Percentiles rank a stretch among this genome's conserved stretches.
phyloP scores from a whole-genome alignment of 2,888 invertebrate genomes.

The Scaptomyza flava region DNA sequence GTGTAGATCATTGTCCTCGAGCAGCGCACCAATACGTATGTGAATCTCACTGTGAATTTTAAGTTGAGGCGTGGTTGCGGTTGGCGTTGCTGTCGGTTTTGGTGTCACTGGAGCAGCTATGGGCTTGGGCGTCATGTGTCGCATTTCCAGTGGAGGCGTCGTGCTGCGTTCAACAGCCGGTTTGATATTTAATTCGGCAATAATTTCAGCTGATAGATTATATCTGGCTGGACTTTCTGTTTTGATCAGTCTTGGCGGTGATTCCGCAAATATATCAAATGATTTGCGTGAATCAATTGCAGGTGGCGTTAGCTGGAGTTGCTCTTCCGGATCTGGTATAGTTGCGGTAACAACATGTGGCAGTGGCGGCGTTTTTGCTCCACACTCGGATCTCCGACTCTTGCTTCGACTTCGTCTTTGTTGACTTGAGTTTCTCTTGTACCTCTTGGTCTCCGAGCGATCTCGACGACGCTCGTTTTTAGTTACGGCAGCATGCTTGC shows the following conservation, averaged over 20 bases:
- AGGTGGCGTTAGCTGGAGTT: conserved; percentile 15
- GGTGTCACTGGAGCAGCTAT: conserved; percentile 34
- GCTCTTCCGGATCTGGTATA: not conserved
- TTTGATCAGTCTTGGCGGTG: conserved; percentile 69
- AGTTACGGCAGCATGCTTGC: not conserved
- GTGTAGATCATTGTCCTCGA: conserved; percentile 77
- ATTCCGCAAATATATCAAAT: conserved; percentile 79
- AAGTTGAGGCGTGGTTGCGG: conserved; percentile 12
- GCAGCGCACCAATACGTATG: conserved; percentile 77
- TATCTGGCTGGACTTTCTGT: conserved; percentile 17
- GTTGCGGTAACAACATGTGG: conserved; percentile 12
- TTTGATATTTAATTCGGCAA: conserved; percentile 28
- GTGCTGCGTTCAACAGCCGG: conserved; percentile 43
- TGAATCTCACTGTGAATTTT: conserved; percentile 72
- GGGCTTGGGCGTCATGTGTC: conserved; percentile 8
- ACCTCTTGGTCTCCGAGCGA: not conserved
- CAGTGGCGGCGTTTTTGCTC: conserved; percentile 45
- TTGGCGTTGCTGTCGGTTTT: not conserved
- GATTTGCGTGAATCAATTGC: conserved; percentile 19
- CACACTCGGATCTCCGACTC: conserved; percentile 24
- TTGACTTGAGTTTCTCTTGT: conserved; percentile 3
- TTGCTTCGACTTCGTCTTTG: conserved; percentile 29
- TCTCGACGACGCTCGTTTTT: conserved; percentile 11
- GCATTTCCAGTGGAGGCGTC: conserved; percentile 66
- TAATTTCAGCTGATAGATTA: conserved; percentile 17